Conservation (phyloP, 2,888 invertebrate genomes). For the Anodontia alba region DNA sequence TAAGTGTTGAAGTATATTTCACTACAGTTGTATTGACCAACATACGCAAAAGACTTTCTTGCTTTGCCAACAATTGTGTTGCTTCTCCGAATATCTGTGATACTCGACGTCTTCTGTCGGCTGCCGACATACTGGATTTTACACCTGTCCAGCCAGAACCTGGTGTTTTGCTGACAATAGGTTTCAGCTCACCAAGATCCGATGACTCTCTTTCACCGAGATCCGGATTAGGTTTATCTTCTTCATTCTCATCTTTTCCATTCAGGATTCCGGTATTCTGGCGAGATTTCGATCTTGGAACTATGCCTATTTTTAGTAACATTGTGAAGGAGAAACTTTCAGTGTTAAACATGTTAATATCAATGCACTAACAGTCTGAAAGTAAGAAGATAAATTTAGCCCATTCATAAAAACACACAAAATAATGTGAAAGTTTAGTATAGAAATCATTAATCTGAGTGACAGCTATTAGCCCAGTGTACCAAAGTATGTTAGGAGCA, state of each 20-base stretch:
- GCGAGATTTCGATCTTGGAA: constrained; percentile 31
- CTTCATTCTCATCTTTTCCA: constrained; percentile 16
- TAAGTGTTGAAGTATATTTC: neutral
- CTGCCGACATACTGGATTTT: constrained; percentile 10
- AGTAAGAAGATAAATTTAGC: neutral
- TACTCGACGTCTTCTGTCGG: constrained; percentile 45
- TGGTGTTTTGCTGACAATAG: neutral
- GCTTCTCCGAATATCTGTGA: constrained; percentile 61
- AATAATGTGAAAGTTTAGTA: neutral
- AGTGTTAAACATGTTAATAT: constrained; percentile 16
- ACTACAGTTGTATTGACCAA: constrained; percentile 20
- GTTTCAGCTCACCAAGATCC: constrained; percentile 1
- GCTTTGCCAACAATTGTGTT: constrained; percentile 41
- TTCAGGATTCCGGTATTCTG: constrained; percentile 31
- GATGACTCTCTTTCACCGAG: neutral
- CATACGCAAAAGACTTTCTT: constrained; percentile 63
- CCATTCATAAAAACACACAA: neutral
- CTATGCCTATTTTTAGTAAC: constrained; percentile 32
- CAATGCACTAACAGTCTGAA: neutral
- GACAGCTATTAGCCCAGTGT: too few species aligned
- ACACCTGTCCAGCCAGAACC: neutral
- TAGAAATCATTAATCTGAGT: neutral
- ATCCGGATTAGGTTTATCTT: neutral
- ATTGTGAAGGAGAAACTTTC: constrained; percentile 3
- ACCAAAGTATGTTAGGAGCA: too few species aligned